phyloP scores from a whole-genome alignment of 2,113 vertebrate species.

The Colinus virginianus region DNA sequence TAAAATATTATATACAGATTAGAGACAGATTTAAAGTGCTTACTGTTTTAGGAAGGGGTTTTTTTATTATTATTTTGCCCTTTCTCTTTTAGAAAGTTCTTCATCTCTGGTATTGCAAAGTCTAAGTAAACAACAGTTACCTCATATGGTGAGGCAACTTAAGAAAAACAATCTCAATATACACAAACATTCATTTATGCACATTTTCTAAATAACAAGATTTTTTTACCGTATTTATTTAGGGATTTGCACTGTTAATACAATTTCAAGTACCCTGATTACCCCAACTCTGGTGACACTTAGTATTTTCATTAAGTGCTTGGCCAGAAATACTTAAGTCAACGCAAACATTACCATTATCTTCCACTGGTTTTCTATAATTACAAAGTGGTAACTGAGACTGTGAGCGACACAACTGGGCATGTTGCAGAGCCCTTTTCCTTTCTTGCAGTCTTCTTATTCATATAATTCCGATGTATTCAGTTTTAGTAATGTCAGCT shows the following conservation, averaged over 20 bases:
- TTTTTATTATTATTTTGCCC: slow-evolving; percentile 8
- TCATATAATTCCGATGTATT: slow-evolving; percentile 28
- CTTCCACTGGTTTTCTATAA: background rate
- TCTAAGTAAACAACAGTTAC: slow-evolving; percentile 46
- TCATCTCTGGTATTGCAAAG: background rate
- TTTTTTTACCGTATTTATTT: background rate
- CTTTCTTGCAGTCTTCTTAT: background rate
- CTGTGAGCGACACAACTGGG: background rate
- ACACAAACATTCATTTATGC: slow-evolving; percentile 18
- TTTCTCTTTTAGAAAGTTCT: slow-evolving; percentile 36
- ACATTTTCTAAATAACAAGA: background rate
- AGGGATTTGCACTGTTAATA: background rate
- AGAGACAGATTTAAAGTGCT: slow-evolving; percentile 16
- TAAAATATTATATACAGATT: background rate
- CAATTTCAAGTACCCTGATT: background rate
- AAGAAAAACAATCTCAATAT: slow-evolving; percentile 13
- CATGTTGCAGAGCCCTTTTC: background rate
- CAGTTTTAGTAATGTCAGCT: slow-evolving; percentile 57
- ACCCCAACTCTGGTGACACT: background rate
- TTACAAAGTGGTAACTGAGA: background rate
- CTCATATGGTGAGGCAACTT: slow-evolving; percentile 3
- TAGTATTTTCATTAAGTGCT: background rate
- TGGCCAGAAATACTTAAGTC: background rate
- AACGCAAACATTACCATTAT: background rate
- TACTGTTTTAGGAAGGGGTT: background rate